Evolutionary conservation across 2,113 vertebrate genomes (phyloP).

Genomic region (Eretmochelys imbricata): DNA sequence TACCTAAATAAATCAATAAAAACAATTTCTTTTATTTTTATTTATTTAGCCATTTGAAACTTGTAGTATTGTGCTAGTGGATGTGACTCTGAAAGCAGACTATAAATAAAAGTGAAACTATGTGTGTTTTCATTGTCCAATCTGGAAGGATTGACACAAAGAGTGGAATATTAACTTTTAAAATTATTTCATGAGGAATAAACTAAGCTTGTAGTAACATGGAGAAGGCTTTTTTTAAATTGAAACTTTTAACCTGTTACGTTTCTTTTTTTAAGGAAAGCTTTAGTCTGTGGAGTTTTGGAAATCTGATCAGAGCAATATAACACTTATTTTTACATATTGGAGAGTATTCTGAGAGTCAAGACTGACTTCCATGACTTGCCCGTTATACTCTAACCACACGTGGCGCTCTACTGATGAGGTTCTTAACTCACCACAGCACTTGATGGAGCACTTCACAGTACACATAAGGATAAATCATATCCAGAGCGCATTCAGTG

Average conservation of each 20-base stretch:
- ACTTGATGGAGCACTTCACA: slow-evolving; percentile 14
- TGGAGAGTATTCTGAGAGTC: background rate
- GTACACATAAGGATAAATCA: background rate
- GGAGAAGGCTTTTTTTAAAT: background rate
- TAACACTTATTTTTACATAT: background rate
- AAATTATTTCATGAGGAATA: background rate
- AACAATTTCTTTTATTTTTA: too few species aligned
- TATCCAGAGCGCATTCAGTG: background rate
- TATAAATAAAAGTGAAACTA: background rate
- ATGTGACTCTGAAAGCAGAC: background rate
- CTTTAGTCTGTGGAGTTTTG: background rate
- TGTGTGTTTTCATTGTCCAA: background rate
- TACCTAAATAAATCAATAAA: background rate
- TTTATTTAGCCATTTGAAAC: background rate
- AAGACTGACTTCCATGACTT: background rate
- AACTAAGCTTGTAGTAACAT: background rate
- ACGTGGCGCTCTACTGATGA: background rate
- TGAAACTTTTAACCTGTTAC: background rate
- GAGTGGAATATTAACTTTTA: background rate
- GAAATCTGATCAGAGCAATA: background rate
- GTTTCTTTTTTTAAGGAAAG: background rate
- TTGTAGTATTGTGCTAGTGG: background rate
- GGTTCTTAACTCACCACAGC: background rate
- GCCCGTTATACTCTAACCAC: background rate
- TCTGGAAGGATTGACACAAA: background rate